A percentile compares a stretch with the other conserved stretches of the same genome.
Conservation (phyloP, 2,797 vertebrate genomes). For the Sebastolobus altivelis region DNA sequence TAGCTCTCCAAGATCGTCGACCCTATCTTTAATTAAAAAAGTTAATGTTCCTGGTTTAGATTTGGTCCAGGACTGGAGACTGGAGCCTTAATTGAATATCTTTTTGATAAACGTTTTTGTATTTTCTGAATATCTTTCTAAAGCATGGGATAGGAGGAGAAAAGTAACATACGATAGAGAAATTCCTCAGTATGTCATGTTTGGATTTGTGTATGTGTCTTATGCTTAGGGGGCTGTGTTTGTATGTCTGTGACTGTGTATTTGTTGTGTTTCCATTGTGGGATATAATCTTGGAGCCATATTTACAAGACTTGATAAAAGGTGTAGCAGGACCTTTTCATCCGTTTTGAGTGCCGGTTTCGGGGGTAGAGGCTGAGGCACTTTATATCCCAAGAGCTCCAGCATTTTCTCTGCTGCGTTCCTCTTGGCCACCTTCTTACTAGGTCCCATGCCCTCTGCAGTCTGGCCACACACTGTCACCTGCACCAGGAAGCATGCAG, state of each 20-base stretch:
- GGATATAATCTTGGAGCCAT: neutral
- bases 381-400: constrained; percentile 97
- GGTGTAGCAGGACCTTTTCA: constrained; percentile 87
- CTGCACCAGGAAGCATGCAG: constrained; percentile 71
- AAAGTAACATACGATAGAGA: too few relatives aligned
- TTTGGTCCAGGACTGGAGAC: too few relatives aligned
- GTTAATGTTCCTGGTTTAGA: too few relatives aligned
- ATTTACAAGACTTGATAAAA: neutral
- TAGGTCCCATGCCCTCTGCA: constrained; percentile 95
- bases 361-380: constrained; percentile 94
- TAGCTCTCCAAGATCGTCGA: too few relatives aligned
- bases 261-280: neutral
- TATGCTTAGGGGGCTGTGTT: too few relatives aligned
- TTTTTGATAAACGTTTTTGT: too few relatives aligned
- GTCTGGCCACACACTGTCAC: constrained; percentile 93
- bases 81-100: too few relatives aligned
- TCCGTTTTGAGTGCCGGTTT: constrained; percentile 98
- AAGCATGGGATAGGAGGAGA: too few relatives aligned
- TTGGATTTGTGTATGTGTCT: too few relatives aligned
- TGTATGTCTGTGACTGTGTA: neutral
- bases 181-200: too few relatives aligned
- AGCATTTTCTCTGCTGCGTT: constrained; percentile 99
- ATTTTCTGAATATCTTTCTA: too few relatives aligned
- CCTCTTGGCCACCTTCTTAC: constrained; percentile 98
- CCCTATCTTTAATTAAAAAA: too few relatives aligned